Evolutionary conservation across 1,140 invertebrate species (phyloP), one percentile per base, ranked within the genome.

Genomic region (Acyrthosiphon pisum): DNA sequence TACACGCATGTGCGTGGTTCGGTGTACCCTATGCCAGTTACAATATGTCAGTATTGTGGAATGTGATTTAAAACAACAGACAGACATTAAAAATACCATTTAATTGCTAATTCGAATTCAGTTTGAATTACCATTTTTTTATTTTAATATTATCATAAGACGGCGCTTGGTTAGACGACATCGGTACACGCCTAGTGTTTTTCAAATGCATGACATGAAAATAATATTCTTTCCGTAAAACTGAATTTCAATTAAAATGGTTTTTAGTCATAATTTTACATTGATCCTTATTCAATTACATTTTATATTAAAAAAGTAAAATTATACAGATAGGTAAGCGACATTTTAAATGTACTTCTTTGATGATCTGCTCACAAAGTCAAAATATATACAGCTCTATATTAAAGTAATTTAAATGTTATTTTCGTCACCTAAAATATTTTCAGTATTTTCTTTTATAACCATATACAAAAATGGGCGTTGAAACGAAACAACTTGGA

Each of bases 111-210:
- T 50, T 14, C 2, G 23, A 37, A 88, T 88, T 88, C 2, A 7
- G 35, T 46, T 44, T 44, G 37, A 84, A 84, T 14, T 84, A 26
- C 2, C 0, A 14, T 83, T 9, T 26, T 30, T n/a, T 87, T 44
- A 41, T 86, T 37, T 23, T 23, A 35, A 37, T 22, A 23, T 48
- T 23, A 41, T 11, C 26, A 44, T 41, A 89, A n/a, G 20, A 89
- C 87, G 87, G 48, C 87, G 46, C 48, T 83, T 37, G 37, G 50
- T 41, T 68, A 68, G 89, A 56, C 37, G 44, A 90, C 44, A 60
- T 44, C 20, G 26, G 35, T 68, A 90, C 89, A 44, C 7, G 41
- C 18, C 0, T 18, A 7, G 23, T 90, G 37, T 87, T 87, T 48
- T 46, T 1, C 30, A 84, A 11, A 22, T 18, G 23, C 41, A 11